These are phyloP conservation scores for Herpetotheres cachinnans DNA, from an alignment of 2,113 vertebrate species.

Conservation along the genomic window DNA sequence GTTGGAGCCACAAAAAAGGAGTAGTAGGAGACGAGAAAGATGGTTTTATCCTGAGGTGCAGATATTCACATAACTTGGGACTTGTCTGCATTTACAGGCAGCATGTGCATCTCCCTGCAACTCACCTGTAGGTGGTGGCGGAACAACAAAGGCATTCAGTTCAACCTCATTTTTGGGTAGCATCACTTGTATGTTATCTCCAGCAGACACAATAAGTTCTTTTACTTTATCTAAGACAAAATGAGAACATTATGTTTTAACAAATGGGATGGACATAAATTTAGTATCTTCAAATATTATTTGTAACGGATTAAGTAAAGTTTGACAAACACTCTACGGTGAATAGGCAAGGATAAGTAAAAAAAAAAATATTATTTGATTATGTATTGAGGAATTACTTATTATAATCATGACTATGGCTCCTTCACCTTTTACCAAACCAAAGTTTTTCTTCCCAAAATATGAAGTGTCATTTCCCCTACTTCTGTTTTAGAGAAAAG, in stretches of 20 bases:
- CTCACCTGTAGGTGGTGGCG: slow-evolving; percentile 71
- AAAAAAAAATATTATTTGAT: neutral
- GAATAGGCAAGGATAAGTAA: neutral
- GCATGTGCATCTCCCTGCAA: neutral
- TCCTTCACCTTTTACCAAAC: neutral
- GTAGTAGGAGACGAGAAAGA: neutral
- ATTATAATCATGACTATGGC: neutral
- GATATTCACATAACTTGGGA: neutral
- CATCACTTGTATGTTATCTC: slow-evolving; percentile 67
- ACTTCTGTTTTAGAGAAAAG: neutral
- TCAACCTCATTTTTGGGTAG: slow-evolving; percentile 70
- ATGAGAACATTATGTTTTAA: neutral
- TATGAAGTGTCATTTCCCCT: neutral
- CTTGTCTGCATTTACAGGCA: neutral
- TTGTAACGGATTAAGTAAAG: neutral
- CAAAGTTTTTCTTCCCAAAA: neutral
- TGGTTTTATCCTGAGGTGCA: neutral
- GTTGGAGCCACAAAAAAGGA: neutral
- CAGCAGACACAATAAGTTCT: slow-evolving; percentile 71
- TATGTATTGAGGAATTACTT: too few species aligned
- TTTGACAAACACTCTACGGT: neutral
- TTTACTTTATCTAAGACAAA: slow-evolving; percentile 53
- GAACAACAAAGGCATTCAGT: slow-evolving; percentile 66
- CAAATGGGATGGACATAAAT: neutral
- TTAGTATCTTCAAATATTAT: neutral